Evolutionary conservation across 2,797 vertebrate genomes (phyloP).

Genomic region (Linurgus olivaceus): DNA sequence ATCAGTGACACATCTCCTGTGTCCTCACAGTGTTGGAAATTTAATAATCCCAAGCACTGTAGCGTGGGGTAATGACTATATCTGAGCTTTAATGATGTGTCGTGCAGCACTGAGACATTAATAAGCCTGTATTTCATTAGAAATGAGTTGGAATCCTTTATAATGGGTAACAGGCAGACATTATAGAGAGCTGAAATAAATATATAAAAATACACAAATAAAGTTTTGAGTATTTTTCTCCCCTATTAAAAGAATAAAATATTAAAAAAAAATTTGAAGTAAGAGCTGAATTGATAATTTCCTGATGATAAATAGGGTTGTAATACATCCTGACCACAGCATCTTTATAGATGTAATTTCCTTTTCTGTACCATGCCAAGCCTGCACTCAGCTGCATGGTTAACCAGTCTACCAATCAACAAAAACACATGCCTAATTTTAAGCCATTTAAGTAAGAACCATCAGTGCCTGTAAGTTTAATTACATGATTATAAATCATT

Average conservation of each 20-base stretch:
- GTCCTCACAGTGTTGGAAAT: constrained; percentile 10
- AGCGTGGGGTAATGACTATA: constrained; percentile 28
- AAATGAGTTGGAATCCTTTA: not conserved
- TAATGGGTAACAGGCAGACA: not conserved
- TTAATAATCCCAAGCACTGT: constrained; percentile 31
- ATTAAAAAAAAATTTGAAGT: not conserved
- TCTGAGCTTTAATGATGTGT: constrained; percentile 60
- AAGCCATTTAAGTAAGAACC: not conserved
- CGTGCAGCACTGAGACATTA: not conserved
- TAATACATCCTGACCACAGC: not conserved
- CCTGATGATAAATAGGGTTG: not conserved
- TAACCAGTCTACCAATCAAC: not conserved
- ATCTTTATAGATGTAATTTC: not conserved
- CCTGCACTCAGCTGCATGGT: not conserved
- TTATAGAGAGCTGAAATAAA: not conserved
- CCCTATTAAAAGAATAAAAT: not conserved
- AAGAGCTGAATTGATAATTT: not conserved
- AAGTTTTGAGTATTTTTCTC: not conserved
- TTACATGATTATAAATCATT: not conserved
- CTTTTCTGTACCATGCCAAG: not conserved
- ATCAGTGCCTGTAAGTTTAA: not conserved
- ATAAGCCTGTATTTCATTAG: constrained; percentile 6
- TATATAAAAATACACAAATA: not conserved
- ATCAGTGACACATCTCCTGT: not conserved
- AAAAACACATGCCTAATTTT: not conserved